Evolutionary conservation across 2,113 vertebrate genomes (phyloP).

Genomic region (Hydrochoerus hydrochaeris): DNA sequence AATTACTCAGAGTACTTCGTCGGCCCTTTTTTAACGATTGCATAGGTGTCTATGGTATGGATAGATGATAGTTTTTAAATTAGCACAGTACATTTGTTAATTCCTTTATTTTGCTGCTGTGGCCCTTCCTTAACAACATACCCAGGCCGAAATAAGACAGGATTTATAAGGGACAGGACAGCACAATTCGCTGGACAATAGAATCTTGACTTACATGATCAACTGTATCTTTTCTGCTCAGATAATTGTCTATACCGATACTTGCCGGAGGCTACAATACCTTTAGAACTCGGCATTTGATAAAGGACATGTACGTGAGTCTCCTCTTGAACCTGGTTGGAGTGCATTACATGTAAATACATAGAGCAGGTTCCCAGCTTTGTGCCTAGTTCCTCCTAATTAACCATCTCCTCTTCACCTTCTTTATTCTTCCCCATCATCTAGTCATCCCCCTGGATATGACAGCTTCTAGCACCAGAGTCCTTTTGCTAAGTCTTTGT

Average conservation of each 20-base stretch:
- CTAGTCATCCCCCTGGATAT: no score
- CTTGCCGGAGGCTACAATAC: background rate
- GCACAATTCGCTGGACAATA: background rate
- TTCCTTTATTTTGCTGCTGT: background rate
- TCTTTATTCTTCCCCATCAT: no score
- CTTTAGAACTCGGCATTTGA: background rate
- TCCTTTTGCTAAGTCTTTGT: background rate
- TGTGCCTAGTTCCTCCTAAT: background rate
- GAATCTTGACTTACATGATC: background rate
- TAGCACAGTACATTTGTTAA: background rate
- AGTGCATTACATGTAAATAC: background rate
- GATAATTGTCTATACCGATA: background rate
- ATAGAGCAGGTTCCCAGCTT: background rate
- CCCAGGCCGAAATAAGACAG: background rate
- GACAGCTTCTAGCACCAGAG: background rate
- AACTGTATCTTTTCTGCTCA: background rate
- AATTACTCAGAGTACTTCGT: background rate
- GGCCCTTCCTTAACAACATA: background rate
- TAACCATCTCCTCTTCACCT: fast-evolving
- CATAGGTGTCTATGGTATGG: background rate
- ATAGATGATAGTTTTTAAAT: background rate
- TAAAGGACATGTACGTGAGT: background rate
- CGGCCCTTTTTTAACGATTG: background rate
- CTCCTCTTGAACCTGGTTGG: background rate
- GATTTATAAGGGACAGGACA: background rate